Evolutionary conservation across 2,888 invertebrate genomes (phyloP).

Genomic region (Platynereis dumerilii): DNA sequence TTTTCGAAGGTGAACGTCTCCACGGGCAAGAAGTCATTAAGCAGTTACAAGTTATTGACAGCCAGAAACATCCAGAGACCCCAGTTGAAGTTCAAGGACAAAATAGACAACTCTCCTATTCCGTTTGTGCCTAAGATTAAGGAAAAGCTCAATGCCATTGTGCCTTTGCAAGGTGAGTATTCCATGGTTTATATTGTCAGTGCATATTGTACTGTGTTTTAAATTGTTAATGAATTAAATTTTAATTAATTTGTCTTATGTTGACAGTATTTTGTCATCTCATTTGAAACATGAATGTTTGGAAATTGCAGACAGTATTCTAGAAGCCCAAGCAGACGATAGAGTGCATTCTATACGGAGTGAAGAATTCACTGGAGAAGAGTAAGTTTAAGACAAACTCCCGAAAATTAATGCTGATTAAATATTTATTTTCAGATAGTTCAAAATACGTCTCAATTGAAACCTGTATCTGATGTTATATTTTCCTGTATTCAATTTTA

Average conservation of each 20-base stretch:
- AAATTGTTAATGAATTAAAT: neutral
- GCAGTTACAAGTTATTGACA: slow-evolving; percentile 48
- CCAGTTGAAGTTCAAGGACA: slow-evolving; percentile 82
- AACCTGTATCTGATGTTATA: too few relatives aligned
- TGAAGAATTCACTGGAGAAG: neutral
- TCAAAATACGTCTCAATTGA: too few relatives aligned
- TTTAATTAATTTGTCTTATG: too few relatives aligned
- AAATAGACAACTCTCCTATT: slow-evolving; percentile 79
- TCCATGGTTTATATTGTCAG: neutral
- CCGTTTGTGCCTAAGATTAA: slow-evolving; percentile 85
- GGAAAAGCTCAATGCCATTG: slow-evolving; percentile 86
- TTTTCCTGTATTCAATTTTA: too few relatives aligned
- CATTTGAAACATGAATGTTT: too few relatives aligned
- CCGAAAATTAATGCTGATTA: too few relatives aligned
- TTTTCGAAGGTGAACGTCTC: too few relatives aligned
- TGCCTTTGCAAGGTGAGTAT: slow-evolving; percentile 68
- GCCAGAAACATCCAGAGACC: slow-evolving; percentile 70
- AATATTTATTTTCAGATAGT: too few relatives aligned
- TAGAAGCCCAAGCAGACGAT: neutral
- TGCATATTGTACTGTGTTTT: neutral
- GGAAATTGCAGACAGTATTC: neutral
- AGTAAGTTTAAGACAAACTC: slow-evolving; percentile 1
- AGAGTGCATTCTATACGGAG: neutral
- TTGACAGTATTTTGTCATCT: too few relatives aligned
- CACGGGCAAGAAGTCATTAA: neutral